Base-by-base conservation (phyloP, 2,888 invertebrate species). In the Leptinotarsa haldemani region DNA sequence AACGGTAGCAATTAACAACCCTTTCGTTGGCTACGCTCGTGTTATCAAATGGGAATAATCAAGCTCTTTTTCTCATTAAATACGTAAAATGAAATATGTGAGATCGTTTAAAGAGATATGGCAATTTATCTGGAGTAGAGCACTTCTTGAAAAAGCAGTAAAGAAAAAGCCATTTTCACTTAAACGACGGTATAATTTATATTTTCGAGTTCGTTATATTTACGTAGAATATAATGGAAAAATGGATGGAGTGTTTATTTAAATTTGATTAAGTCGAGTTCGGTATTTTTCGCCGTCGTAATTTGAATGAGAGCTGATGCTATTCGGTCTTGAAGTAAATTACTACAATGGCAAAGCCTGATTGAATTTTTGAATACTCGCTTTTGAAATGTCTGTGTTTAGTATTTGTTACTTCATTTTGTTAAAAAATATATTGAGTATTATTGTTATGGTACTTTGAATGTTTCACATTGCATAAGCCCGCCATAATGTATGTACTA, bases 221-320 rank as follows among this genome's bases (percentile, higher is more conserved):
- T 30, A 67, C 30, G 40, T 53, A 46, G 40, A 68, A 68, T 30
- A 46, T 56, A 52, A 40, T 40, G 46, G 46, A 40, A 40, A 58
- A 68, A 68, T 56, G 56, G 53, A 73, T 69, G 65, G 47, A 53
- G 68, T 53, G 30, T 72, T 72, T 72, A 68, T 67, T 68, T 22
- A 52, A 69, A 65, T 71, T 72, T 68, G 64, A 72, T 72, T 40
- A 30, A 25, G 53, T 30, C 16, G 66, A 66, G 48, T 65, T 47
- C 22, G 65, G 46, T 61, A 61, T 61, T 61, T 61, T 56, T 61
- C 25, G 61, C 61, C 18, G 61, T 61, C 61, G 16, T n/a, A 13
- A 30, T 12, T 61, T 40, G 61, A 61, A 61, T 40, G 25, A 40
- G 30, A n/a, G 30, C 20, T 40, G 61, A 30, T 15, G 30, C 9